Evolutionary conservation across 2,113 vertebrate species (phyloP).

Genomic region (Hydrolagus affinis): DNA sequence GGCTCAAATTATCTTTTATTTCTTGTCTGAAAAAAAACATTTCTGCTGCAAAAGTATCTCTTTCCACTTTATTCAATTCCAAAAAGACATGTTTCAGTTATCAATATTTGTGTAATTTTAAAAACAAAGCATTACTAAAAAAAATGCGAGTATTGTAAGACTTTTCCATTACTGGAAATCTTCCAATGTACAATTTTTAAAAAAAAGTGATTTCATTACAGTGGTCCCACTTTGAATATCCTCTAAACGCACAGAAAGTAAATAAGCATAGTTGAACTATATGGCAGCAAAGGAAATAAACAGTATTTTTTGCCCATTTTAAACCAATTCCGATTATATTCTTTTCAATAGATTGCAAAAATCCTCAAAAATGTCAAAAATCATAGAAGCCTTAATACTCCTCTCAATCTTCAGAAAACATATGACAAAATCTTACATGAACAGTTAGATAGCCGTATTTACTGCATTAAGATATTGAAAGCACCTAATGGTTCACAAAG

Average conservation of each 20-base stretch:
- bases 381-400: too few relatives aligned
- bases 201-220: neutral
- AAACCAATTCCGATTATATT: too few relatives aligned
- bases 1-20: neutral
- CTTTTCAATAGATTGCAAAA: too few relatives aligned
- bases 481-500: too few relatives aligned
- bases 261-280: neutral
- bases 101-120: neutral
- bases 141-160: neutral
- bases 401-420: too few relatives aligned
- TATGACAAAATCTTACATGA: too few relatives aligned
- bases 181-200: neutral
- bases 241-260: neutral
- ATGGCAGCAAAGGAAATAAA: neutral
- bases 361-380: too few relatives aligned
- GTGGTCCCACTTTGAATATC: neutral
- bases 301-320: too few relatives aligned
- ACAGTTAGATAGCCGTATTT: too few relatives aligned
- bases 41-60: neutral
- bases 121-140: too few relatives aligned
- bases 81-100: neutral
- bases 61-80: neutral
- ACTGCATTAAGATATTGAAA: too few relatives aligned
- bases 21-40: neutral
- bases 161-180: neutral